Percentiles rank a stretch among this genome's conserved stretches.
Evolutionary conservation across 2,797 vertebrate genomes (phyloP).

Genomic region (Potorous gilbertii): DNA sequence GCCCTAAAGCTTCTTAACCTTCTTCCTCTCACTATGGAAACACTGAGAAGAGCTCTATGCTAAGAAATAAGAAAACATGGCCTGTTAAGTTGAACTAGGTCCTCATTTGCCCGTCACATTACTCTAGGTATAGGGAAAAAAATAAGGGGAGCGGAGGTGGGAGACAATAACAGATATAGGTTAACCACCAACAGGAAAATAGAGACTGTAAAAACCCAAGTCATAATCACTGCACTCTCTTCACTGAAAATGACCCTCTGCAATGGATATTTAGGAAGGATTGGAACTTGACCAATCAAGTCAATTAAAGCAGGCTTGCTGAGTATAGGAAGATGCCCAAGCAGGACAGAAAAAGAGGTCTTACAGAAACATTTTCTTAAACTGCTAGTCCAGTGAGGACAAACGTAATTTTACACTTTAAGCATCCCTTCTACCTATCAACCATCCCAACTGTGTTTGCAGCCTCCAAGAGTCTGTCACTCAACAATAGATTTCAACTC

Average conservation of each 20-base stretch:
- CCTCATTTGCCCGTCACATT: slow-evolving; percentile 28
- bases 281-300: slow-evolving; percentile 17
- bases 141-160: slow-evolving; percentile 2
- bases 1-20: neutral
- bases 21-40: slow-evolving; percentile 44
- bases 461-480: slow-evolving; percentile 8
- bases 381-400: neutral
- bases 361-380: slow-evolving; percentile 48
- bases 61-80: slow-evolving; percentile 53
- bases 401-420: slow-evolving; percentile 31
- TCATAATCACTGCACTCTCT: neutral
- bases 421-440: slow-evolving; percentile 7
- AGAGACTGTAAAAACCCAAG: neutral
- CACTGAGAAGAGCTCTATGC: slow-evolving; percentile 42
- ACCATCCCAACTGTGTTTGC: slow-evolving; percentile 13
- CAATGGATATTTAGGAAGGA: slow-evolving; percentile 35
- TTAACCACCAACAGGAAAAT: slow-evolving; percentile 9
- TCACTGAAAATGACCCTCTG: slow-evolving; percentile 24
- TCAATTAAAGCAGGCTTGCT: slow-evolving; percentile 4
- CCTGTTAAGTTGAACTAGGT: slow-evolving; percentile 39
- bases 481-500: neutral
- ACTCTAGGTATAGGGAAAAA: slow-evolving; percentile 19
- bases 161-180: slow-evolving; percentile 31
- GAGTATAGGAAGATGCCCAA: slow-evolving; percentile 24
- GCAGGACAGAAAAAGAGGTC: neutral